Evolutionary conservation across 2,888 invertebrate genomes (phyloP), one percentile per base, ranked within the genome.

Genomic region (Scaptomyza parva): DNA sequence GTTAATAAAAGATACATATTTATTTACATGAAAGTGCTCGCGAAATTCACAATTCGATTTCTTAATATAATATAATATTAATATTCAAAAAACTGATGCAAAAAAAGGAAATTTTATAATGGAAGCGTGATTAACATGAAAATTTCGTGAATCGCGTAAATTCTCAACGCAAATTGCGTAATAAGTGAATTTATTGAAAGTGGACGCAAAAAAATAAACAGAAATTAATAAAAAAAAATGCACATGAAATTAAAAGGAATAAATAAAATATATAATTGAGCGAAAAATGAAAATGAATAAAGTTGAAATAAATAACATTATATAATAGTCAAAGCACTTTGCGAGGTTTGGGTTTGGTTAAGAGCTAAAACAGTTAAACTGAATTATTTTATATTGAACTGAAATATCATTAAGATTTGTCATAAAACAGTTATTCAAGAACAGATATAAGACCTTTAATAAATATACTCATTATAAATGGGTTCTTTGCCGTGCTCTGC

Each of bases 61-160:
- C 71, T 44, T 72, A 78, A 78, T 65, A 65, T 26, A 37, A n/a
- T 20, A 40, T 51, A 54, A 58, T 53, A 35, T 14, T 51, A 70
- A 55, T 17, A 35, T 17, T 53, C 43, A 45, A 8, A 58, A 11
- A 60, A 26, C 26, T 33, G 20, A 65, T 81, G 65, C 66, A 78
- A 75, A 63, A n/a, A n/a, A n/a, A n/a, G n/a, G n/a, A n/a, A n/a
- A n/a, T n/a, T 81, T 81, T 64, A 70, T 72, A 70, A 65, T 39
- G 61, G 78, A 80, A 62, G 44, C 64, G 47, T 51, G 22, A 70
- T 58, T 57, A 58, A 67, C 65, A 70, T 70, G 58, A 72, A 82
- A 79, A 71, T 76, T 85, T 66, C 79, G 83, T 79, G 86, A 81
- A 59, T 50, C 52, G 74, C 77, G 83, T 83, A 76, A 83, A 83